phyloP scores from a whole-genome alignment of 30 jellyfish, hydroid and myxozoan genomes.

The Turritopsis dohrnii region DNA sequence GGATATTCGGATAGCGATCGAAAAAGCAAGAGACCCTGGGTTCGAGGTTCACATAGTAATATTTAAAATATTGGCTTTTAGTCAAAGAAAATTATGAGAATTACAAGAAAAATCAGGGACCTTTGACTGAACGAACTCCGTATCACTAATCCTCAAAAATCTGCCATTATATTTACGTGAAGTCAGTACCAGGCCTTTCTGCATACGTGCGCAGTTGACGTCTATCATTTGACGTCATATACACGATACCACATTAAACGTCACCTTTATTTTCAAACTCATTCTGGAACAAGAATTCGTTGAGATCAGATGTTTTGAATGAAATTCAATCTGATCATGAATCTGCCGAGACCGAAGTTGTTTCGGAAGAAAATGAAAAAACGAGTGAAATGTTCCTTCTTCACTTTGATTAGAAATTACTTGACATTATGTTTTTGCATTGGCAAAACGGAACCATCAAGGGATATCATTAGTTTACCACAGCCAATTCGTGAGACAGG shows the following conservation, averaged over 20 bases:
- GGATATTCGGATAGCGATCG: no score
- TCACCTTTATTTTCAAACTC: background rate
- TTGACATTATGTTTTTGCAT: background rate
- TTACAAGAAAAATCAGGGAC: no score
- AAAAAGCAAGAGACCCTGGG: no score
- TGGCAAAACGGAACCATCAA: background rate
- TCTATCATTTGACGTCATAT: background rate
- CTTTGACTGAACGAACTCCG: no score
- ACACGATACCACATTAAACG: background rate
- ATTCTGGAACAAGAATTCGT: background rate
- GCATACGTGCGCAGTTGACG: background rate
- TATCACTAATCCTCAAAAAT: no score
- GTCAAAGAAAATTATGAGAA: no score
- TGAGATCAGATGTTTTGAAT: background rate
- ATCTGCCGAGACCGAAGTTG: background rate
- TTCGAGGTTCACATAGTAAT: no score
- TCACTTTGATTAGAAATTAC: background rate
- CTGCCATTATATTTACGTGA: no score
- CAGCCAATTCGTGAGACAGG: background rate
- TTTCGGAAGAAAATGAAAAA: background rate
- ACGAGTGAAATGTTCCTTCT: background rate
- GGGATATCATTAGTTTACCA: background rate
- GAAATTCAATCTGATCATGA: background rate
- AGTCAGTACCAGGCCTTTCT: no score
- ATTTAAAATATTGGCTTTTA: no score